Evolutionary conservation across 2,888 invertebrate genomes (phyloP).

Genomic region (Neoascia interrupta): DNA sequence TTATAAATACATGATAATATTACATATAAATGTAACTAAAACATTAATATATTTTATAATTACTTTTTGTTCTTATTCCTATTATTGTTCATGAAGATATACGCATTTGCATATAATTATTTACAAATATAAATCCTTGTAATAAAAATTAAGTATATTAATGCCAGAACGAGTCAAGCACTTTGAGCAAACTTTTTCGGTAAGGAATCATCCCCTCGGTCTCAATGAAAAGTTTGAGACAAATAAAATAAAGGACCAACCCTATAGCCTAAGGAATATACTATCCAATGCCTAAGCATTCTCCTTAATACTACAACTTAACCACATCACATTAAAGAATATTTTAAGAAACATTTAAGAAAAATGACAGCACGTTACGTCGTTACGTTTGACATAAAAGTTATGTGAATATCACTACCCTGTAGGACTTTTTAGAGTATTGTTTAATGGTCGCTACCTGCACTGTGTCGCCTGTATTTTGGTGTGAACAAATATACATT

Average conservation of each 20-base stretch:
- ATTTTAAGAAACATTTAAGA: slow-evolving; percentile 9
- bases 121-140: not conserved
- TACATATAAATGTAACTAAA: not conserved
- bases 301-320: slow-evolving; percentile 28
- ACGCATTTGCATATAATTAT: not conserved
- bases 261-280: slow-evolving; percentile 20
- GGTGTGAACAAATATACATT: slow-evolving; percentile 72
- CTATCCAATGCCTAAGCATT: no score
- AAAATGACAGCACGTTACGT: slow-evolving; percentile 39
- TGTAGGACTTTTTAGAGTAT: slow-evolving; percentile 15
- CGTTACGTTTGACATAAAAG: slow-evolving; percentile 21
- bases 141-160: not conserved
- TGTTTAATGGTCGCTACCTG: slow-evolving; percentile 42
- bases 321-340: slow-evolving; percentile 53
- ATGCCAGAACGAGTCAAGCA: slow-evolving; percentile 39
- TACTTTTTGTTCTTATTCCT: not conserved
- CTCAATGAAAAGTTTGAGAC: slow-evolving; percentile 53
- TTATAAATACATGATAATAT: slow-evolving; percentile 46
- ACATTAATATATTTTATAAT: not conserved
- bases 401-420: slow-evolving; percentile 29
- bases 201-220: slow-evolving; percentile 27
- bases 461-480: slow-evolving; percentile 71
- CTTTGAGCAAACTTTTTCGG: slow-evolving; percentile 52
- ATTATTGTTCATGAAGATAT: no score
- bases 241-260: slow-evolving; percentile 16